phyloP scores from a whole-genome alignment of 2,888 invertebrate genomes.

The Himalopsyche japonica region DNA sequence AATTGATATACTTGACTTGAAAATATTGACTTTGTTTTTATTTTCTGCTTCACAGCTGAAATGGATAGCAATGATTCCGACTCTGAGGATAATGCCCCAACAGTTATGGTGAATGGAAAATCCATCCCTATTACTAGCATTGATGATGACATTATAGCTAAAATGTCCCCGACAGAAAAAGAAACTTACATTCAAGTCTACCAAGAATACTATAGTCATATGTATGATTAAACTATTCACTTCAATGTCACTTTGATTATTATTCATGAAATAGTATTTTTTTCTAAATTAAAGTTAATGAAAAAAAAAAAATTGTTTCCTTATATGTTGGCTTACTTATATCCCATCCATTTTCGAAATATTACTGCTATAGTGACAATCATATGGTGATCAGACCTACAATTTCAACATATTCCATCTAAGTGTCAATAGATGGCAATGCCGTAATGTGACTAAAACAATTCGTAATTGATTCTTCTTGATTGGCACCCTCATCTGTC shows the following conservation, averaged over 20 bases:
- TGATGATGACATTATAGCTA: conserved; percentile 81
- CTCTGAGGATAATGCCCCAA: conserved; percentile 77
- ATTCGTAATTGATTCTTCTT: no score
- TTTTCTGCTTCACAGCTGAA: conserved; percentile 58
- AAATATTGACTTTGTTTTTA: not conserved
- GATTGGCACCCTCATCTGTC: no score
- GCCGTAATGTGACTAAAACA: no score
- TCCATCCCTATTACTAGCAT: conserved; percentile 82
- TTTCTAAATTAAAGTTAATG: not conserved
- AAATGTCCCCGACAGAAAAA: conserved; percentile 91
- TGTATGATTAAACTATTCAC: conserved; percentile 67
- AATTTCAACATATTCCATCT: no score
- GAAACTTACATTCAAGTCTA: conserved; percentile 92
- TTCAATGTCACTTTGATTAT: not conserved
- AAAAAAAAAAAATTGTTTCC: not conserved
- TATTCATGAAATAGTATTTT: not conserved
- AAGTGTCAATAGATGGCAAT: no score
- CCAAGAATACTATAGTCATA: conserved; percentile 90
- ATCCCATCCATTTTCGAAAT: no score
- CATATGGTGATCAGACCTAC: no score
- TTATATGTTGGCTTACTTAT: no score
- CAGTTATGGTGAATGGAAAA: conserved; percentile 79
- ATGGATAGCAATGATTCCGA: conserved; percentile 77
- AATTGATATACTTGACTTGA: no score
- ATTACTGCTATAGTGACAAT: no score